Evolutionary conservation across 2,797 vertebrate genomes (phyloP).

Genomic region (Myripristis murdjan): DNA sequence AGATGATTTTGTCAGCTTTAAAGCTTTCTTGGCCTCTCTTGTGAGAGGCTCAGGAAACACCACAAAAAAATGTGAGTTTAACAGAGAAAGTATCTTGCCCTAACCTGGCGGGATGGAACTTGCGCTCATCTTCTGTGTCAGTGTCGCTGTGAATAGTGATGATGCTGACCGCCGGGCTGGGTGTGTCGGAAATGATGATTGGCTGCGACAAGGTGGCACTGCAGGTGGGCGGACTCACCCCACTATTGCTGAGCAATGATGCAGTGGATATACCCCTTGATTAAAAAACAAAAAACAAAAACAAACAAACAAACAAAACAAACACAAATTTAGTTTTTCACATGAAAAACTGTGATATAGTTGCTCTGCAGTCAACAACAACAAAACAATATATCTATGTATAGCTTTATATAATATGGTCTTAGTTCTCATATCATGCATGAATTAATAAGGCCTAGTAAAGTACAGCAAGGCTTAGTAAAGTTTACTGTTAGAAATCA

Average conservation of each 20-base stretch:
- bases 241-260: slow-evolving; percentile 86
- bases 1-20: no score
- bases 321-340: neutral
- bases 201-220: slow-evolving; percentile 89
- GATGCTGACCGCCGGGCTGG: slow-evolving; percentile 97
- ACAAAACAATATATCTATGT: no score
- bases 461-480: no score
- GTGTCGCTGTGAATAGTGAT: slow-evolving; percentile 99
- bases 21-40: no score
- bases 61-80: neutral
- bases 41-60: no score
- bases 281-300: slow-evolving; percentile 1
- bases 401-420: no score
- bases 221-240: slow-evolving; percentile 85
- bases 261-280: slow-evolving; percentile 81
- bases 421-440: no score
- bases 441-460: no score
- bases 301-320: neutral
- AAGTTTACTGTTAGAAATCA: no score
- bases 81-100: neutral
- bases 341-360: neutral
- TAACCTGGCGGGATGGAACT: slow-evolving; percentile 94
- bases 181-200: slow-evolving; percentile 97
- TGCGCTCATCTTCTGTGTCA: slow-evolving; percentile 97
- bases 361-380: no score